phyloP scores from a whole-genome alignment of 2,113 vertebrate species.

The Panthera tigris region DNA sequence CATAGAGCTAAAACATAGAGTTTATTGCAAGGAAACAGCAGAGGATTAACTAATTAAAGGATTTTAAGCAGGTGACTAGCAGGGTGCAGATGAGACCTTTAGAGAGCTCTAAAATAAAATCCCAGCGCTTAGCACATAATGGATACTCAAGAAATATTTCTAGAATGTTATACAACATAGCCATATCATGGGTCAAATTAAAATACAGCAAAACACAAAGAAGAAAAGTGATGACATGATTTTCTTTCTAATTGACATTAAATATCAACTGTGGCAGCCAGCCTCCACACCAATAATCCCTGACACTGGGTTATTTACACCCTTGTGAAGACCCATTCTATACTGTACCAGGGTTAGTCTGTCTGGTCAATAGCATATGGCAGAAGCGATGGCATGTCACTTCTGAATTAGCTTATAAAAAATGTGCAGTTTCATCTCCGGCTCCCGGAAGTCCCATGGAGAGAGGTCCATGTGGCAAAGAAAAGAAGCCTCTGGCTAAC shows the following conservation, averaged over 20 bases:
- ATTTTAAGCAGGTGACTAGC: background rate
- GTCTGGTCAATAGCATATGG: background rate
- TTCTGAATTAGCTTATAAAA: background rate
- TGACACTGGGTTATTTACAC: background rate
- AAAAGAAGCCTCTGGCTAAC: conserved; percentile 9
- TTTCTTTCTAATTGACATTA: background rate
- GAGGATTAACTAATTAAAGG: background rate
- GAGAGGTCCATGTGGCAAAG: background rate
- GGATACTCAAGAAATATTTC: conserved; percentile 20
- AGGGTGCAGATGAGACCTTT: background rate
- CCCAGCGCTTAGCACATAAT: background rate
- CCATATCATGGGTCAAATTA: background rate
- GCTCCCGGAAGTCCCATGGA: background rate
- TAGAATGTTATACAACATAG: background rate
- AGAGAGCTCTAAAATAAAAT: conserved; percentile 44
- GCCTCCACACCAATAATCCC: background rate
- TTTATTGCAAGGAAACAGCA: background rate
- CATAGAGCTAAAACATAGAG: background rate
- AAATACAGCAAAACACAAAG: conserved; percentile 6
- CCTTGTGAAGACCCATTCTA: background rate
- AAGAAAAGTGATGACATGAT: background rate
- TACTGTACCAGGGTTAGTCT: background rate
- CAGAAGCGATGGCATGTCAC: background rate
- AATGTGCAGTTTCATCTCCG: background rate
- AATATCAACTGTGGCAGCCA: background rate